A percentile compares a stretch with the other conserved stretches of the same genome.
phyloP scores from a whole-genome alignment of 2,888 invertebrate genomes.

The Microctonus hyperodae region DNA sequence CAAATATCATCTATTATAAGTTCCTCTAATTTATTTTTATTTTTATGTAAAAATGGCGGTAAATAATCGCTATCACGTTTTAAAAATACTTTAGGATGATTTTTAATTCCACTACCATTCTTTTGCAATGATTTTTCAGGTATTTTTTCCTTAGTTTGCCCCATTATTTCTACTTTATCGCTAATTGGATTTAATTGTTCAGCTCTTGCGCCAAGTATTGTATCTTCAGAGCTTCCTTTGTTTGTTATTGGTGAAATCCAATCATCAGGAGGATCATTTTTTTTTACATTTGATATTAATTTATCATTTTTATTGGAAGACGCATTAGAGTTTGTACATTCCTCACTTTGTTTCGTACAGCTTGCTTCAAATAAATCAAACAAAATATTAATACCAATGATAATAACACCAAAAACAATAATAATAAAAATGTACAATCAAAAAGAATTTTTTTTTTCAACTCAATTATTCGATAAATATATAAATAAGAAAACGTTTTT shows the following conservation, averaged over 20 bases:
- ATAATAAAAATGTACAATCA: background rate
- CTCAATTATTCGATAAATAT: too few species aligned
- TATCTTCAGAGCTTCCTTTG: conserved; percentile 75
- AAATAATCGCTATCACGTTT: conserved; percentile 59
- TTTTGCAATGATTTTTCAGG: conserved; percentile 28
- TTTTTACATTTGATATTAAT: conserved; percentile 3
- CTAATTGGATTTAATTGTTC: conserved; percentile 63
- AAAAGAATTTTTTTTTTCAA: too few species aligned
- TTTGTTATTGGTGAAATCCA: conserved; percentile 66
- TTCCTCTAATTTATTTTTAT: conserved; percentile 65
- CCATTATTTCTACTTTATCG: conserved; percentile 49
- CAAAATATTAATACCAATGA: too few species aligned
- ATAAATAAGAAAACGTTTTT: background rate
- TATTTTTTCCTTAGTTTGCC: conserved; percentile 32
- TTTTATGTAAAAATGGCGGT: conserved; percentile 67
- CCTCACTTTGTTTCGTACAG: background rate
- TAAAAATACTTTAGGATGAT: conserved; percentile 65
- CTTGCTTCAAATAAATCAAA: conserved; percentile 3
- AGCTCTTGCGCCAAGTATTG: conserved; percentile 72
- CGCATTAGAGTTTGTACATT: background rate
- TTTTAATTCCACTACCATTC: conserved; percentile 50
- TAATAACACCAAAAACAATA: background rate
- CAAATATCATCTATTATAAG: conserved; percentile 72
- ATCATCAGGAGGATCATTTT: conserved; percentile 31
- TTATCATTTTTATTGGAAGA: background rate